phyloP scores from a whole-genome alignment of 2,113 vertebrate species.

The Setophaga coronata region DNA sequence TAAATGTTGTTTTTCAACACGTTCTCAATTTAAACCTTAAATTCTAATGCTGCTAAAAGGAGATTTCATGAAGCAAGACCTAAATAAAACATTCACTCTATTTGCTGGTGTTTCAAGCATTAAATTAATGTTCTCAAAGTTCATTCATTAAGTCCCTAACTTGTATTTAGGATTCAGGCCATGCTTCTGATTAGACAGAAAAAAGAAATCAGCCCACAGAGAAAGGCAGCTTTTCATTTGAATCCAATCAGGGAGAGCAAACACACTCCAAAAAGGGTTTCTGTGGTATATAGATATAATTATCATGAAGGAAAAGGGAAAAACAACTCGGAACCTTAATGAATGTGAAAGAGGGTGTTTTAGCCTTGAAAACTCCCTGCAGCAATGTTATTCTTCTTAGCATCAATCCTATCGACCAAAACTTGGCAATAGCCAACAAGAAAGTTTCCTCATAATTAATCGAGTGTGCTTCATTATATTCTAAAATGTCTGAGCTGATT shows the following conservation, averaged over 20 bases:
- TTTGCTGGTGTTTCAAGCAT: constrained; percentile 55
- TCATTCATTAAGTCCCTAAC: constrained; percentile 48
- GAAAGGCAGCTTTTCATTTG: constrained; percentile 41
- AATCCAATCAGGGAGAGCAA: constrained; percentile 45
- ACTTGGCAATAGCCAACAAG: neutral
- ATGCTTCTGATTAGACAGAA: neutral
- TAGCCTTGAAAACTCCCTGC: neutral
- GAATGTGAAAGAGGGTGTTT: neutral
- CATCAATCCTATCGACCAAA: neutral
- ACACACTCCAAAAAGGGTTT: neutral
- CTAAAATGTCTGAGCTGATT: neutral
- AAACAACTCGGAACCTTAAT: neutral
- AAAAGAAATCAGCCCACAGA: neutral
- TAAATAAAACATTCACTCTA: neutral
- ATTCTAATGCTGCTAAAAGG: neutral
- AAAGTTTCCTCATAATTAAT: neutral
- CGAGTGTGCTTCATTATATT: neutral
- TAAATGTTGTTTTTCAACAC: neutral
- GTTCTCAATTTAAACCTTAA: neutral
- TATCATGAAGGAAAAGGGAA: neutral
- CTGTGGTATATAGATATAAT: neutral
- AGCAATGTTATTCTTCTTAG: neutral
- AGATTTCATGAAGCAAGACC: neutral
- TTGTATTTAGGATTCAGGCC: constrained; percentile 54
- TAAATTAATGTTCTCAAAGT: constrained; percentile 63